Base-by-base conservation (phyloP, 2,113 vertebrate species). In the Chlorodrepanis virens region DNA sequence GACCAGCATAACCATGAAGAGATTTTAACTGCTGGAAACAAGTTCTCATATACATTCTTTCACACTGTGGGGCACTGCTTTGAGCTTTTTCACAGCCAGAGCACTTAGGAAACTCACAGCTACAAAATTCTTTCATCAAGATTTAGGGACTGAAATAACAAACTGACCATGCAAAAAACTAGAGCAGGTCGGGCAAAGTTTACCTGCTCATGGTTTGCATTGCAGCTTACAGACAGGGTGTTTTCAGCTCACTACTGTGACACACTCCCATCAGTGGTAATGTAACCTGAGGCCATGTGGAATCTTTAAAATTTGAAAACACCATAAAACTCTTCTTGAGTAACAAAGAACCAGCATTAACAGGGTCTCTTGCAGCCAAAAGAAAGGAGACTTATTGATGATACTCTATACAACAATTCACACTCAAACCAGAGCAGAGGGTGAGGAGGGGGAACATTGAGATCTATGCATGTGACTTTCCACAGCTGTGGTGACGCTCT, bases 401-500 rank as follows among this genome's bases (percentile, higher is more conserved):
- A 65, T 50, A 76, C 14, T 37, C 75, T 10, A 2, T 45, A 65
- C 5, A 61, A 37, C 7, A 29, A 85, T 37, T 68, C 52, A 74
- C 20, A n/a, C 28, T 76, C 7, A 57, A 84, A 40, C 6, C 27
- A 54, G 85, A 60, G 63, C 15, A 87, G 44, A 16, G 27, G 2
- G 5, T 20, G 28, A 40, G 20, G 20, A 89, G 9, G 14, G n/a
- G 33, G 44, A 50, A 60, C 65, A 52, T 0, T 0, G 0, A 82
- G 31, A 68, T 49, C 21, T 37, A 4, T 0, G 4, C 0, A 1
- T 0, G 0, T 22, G 28, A 33, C 40, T 79, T 68, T 49, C 42
- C 65, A 71, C 59, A 77, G 74, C 44, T 47, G 18, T 33, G 56
- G 47, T 52, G 65, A 65, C 59, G 31, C 23, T 29, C 25, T 7